phyloP scores from a whole-genome alignment of 1,140 invertebrate genomes.

The Pseudomyrmex concolor region DNA sequence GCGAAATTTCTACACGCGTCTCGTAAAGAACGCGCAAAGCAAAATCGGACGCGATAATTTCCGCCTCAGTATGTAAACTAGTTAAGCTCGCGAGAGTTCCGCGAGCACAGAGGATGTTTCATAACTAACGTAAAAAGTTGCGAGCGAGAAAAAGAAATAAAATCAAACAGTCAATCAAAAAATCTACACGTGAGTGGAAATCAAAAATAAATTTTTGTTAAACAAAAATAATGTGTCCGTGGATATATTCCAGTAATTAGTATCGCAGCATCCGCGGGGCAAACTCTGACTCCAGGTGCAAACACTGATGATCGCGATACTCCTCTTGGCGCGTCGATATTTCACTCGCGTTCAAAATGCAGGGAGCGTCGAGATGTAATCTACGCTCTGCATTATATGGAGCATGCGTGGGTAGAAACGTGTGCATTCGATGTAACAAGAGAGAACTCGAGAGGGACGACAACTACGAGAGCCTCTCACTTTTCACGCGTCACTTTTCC shows the following conservation, averaged over 20 bases:
- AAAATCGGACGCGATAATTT: conserved; percentile 10
- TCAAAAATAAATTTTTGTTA: background rate
- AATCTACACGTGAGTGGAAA: background rate
- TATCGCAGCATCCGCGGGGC: background rate
- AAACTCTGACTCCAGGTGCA: conserved; percentile 18
- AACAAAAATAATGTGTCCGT: background rate
- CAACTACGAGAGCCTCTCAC: conserved; percentile 25
- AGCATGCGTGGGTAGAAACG: conserved; percentile 38
- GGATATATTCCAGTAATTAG: conserved; percentile 25
- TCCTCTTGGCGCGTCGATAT: conserved; percentile 29
- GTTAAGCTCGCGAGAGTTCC: conserved; percentile 3
- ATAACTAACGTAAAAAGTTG: background rate
- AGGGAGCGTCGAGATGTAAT: conserved; percentile 48
- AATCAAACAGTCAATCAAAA: too few species aligned
- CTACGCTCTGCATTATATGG: conserved; percentile 34
- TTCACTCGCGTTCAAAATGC: conserved; percentile 46
- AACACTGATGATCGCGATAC: conserved; percentile 21
- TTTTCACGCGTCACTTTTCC: conserved; percentile 37
- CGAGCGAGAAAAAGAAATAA: too few species aligned
- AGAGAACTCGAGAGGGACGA: conserved; percentile 29
- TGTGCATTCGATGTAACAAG: conserved; percentile 40
- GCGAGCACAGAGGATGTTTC: background rate
- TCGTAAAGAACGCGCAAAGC: conserved; percentile 41
- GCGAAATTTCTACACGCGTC: conserved; percentile 36
- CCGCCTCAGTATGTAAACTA: conserved; percentile 7